These are phyloP conservation scores for Sipha flava DNA, from an alignment of 1,140 invertebrate species.

Conservation along the genomic window DNA sequence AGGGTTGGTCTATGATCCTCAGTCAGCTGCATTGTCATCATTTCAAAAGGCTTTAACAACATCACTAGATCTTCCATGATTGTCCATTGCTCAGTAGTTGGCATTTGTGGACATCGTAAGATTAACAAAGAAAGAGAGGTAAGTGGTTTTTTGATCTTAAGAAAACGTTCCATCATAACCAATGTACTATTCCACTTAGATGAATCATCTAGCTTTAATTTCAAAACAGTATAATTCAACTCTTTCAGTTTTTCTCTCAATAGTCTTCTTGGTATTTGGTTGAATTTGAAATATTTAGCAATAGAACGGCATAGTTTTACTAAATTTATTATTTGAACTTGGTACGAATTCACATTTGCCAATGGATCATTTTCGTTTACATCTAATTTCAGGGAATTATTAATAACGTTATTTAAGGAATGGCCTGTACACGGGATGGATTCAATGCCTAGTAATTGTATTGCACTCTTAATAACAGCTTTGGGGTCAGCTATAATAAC, in stretches of 20 bases:
- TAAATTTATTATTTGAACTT: not conserved
- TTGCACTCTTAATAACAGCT: not conserved
- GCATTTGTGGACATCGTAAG: not conserved
- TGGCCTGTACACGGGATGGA: not conserved
- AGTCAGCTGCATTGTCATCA: not conserved
- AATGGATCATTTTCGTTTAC: no score
- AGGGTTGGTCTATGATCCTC: not conserved
- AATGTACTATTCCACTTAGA: not conserved
- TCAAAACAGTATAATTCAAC: not conserved
- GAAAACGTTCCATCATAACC: not conserved
- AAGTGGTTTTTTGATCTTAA: not conserved
- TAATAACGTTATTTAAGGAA: not conserved
- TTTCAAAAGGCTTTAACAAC: not conserved
- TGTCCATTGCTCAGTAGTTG: not conserved
- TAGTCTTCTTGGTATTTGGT: not conserved
- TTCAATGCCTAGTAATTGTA: not conserved
- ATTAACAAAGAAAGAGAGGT: not conserved
- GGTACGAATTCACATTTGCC: not conserved
- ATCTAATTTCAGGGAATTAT: not conserved
- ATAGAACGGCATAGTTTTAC: not conserved
- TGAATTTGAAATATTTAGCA: not conserved
- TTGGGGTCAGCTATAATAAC: not conserved
- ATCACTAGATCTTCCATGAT: not conserved
- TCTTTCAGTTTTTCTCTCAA: not conserved
- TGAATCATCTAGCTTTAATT: not conserved